Conservation (phyloP, 1,140 invertebrate species). For the Archegozetes longisetosus region DNA sequence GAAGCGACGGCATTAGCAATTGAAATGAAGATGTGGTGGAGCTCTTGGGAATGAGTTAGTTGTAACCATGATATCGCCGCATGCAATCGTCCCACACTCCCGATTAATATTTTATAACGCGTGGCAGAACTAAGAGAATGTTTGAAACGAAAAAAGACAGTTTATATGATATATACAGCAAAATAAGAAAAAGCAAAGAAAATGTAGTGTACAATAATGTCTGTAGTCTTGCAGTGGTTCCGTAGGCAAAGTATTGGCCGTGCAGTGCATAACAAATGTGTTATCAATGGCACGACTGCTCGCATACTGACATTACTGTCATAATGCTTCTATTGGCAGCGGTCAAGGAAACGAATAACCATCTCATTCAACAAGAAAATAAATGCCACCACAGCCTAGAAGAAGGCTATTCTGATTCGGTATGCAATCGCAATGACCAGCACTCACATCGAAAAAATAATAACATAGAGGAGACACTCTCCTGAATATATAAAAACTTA, state of each 20-base stretch:
- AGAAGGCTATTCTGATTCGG: background rate
- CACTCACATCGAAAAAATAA: too few relatives aligned
- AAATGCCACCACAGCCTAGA: background rate
- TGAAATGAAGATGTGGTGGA: background rate
- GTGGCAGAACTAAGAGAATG: too few relatives aligned
- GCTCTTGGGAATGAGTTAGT: background rate
- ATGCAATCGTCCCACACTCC: too few relatives aligned
- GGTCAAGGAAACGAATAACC: background rate
- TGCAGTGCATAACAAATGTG: background rate
- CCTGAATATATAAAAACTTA: too few relatives aligned
- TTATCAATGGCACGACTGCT: background rate
- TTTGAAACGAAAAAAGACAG: too few relatives aligned
- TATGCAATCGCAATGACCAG: too few relatives aligned
- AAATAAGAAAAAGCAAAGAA: too few relatives aligned
- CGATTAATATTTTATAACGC: background rate
- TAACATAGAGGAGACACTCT: too few relatives aligned
- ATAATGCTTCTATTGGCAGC: background rate
- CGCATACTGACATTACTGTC: background rate
- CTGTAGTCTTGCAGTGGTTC: too few relatives aligned
- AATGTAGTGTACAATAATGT: too few relatives aligned
- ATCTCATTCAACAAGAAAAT: background rate
- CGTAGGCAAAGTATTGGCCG: background rate
- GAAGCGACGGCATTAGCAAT: background rate
- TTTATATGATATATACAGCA: too few relatives aligned
- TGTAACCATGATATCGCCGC: background rate